phyloP scores from a whole-genome alignment of 2,113 vertebrate genomes.

The Brachypodius melanocephalos region DNA sequence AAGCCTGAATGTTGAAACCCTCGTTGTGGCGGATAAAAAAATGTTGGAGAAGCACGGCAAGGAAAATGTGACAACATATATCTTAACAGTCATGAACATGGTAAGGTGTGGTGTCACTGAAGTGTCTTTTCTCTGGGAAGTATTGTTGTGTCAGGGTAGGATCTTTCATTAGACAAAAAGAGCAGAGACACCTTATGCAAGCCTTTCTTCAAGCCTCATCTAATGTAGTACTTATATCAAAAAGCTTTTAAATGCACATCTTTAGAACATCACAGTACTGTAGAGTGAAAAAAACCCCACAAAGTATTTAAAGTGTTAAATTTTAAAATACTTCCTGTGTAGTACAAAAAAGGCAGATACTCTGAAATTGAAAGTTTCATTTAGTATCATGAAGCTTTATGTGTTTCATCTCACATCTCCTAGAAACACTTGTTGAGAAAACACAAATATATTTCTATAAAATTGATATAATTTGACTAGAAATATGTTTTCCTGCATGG shows the following conservation, averaged over 20 bases:
- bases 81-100: slow-evolving; percentile 99
- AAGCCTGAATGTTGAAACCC: slow-evolving; percentile 90
- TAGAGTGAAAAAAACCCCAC: not conserved
- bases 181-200: not conserved
- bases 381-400: not conserved
- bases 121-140: not conserved
- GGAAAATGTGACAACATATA: slow-evolving; percentile 92
- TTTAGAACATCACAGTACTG: not conserved
- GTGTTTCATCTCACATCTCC: not conserved
- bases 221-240: not conserved
- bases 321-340: not conserved
- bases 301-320: not conserved
- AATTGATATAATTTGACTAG: not conserved
- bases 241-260: not conserved
- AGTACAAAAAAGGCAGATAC: not conserved
- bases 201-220: not conserved
- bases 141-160: not conserved
- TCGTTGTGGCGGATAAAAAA: slow-evolving; percentile 95
- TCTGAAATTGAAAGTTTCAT: not conserved
- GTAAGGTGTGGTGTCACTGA: slow-evolving; percentile 66
- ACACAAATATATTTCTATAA: not conserved
- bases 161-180: not conserved
- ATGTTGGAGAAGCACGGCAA: slow-evolving; percentile 95
- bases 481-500: not conserved
- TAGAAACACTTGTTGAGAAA: not conserved